Evolutionary conservation across 53 echinoderm and acorn worm species (phyloP), one percentile per base, ranked within the genome.

Genomic region (Holothuria leucospilota): DNA sequence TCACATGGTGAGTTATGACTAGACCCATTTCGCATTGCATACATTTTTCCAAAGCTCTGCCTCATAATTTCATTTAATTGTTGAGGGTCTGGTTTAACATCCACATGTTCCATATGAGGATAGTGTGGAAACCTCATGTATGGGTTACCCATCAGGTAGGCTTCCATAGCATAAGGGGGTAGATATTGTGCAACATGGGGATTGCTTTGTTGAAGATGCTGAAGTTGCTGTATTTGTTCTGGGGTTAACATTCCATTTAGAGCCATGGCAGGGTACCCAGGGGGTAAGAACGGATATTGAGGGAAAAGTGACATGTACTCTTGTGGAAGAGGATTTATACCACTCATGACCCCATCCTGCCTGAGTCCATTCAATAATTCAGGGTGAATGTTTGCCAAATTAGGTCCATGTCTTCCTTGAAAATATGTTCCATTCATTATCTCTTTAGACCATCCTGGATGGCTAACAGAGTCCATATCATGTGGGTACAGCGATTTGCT

Each of bases 81-180:
- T 34, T 82, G 75, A 61, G 87, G 87, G 56, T 91, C 91, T 13
- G 91, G 91, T 82, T 91, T 91, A 71, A 91, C 75, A 75, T 91
- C 91, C 0, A 78, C 61, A 25, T 46, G 65, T 52, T 49, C 51
- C 65, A 46, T 67, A 41, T 42, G 41, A 13, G 28, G 68, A 58
- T 91, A 87, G 67, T 90, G 90, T 28, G 81, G 86, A 13, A 86
- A 69, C 59, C 86, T 86, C 86, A 90, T 81, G 25, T 74, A 61
- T 5, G 74, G 69, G 10, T 46, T 29, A 18, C 63, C 38, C 10
- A 29, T 14, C 26, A 67, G 27, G 30, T 26, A 27, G 18, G 34
- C 60, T 18, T 59, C 80, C 59, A 61, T 61, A 26, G 80, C 41
- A 80, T 80, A 80, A 24, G 59, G 28, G 52, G 80, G 80, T 59